Evolutionary conservation across 1,140 invertebrate genomes (phyloP).

Genomic region (Eueides isabella): DNA sequence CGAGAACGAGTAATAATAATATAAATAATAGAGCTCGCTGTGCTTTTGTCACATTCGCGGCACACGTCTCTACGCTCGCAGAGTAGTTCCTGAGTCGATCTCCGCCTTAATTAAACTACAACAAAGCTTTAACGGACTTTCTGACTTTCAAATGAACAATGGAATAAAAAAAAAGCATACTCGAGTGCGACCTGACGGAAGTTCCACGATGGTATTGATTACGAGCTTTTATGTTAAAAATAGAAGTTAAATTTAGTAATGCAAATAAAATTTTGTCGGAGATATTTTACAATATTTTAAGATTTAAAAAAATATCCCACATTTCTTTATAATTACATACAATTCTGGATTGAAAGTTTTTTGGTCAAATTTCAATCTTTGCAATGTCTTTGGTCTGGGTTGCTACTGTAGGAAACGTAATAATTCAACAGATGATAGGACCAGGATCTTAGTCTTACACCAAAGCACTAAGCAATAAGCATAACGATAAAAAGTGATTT

Average conservation of each 20-base stretch:
- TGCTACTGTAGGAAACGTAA: no score
- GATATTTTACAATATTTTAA: no score
- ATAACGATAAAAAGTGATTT: no score
- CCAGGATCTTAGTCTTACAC: no score
- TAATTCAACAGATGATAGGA: no score
- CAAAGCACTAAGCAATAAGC: no score
- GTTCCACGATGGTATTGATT: slow-evolving; percentile 6
- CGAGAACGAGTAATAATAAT: slow-evolving; percentile 8
- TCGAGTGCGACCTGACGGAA: slow-evolving; percentile 18
- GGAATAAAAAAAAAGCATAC: slow-evolving; percentile 32
- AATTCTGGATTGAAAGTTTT: no score
- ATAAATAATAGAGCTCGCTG: slow-evolving; percentile 67
- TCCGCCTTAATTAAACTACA: slow-evolving; percentile 38
- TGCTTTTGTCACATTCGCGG: slow-evolving; percentile 70
- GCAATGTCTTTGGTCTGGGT: no score
- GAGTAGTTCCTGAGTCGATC: background rate
- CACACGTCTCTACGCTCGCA: background rate
- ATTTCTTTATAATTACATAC: no score
- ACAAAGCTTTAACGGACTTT: slow-evolving; percentile 40
- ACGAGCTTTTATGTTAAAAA: background rate
- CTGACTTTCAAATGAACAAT: slow-evolving; percentile 58
- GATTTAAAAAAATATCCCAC: no score
- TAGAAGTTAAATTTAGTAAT: background rate
- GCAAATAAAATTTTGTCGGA: no score
- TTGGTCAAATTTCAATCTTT: no score